Percentiles rank a stretch among this genome's conserved stretches.
Conservation (phyloP, 1,140 invertebrate genomes). For the Berghia stephanieae region DNA sequence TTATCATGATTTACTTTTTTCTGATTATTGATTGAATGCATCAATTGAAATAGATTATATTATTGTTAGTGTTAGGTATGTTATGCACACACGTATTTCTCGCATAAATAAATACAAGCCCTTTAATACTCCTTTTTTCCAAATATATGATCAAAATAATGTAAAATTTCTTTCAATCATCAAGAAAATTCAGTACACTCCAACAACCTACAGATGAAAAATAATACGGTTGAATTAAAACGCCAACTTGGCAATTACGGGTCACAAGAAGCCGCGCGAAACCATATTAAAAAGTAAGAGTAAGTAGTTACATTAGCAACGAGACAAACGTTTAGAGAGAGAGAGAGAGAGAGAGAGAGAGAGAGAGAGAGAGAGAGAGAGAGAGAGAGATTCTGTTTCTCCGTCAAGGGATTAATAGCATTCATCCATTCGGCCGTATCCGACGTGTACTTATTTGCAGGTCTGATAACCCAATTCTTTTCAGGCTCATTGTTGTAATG, state of each 20-base stretch:
- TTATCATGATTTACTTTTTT: too few relatives aligned
- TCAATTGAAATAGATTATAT: too few relatives aligned
- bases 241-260: not conserved
- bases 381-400: not conserved
- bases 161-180: too few relatives aligned
- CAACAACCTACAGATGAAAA: not conserved
- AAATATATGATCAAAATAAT: too few relatives aligned
- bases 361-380: conserved; percentile 1
- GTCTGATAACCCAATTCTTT: too few relatives aligned
- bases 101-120: too few relatives aligned
- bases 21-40: too few relatives aligned
- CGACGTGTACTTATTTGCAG: not conserved
- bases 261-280: not conserved
- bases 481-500: too few relatives aligned
- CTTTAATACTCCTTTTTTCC: too few relatives aligned
- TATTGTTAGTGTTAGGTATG: too few relatives aligned
- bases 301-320: not conserved
- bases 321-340: not conserved
- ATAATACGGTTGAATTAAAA: not conserved
- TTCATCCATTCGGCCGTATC: not conserved
- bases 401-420: not conserved
- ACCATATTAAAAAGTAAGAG: not conserved
- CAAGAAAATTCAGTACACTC: too few relatives aligned
- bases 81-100: too few relatives aligned
- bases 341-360: conserved; percentile 10